Base-by-base conservation (phyloP, 2,113 vertebrate species). In the Coreoperca whiteheadi region DNA sequence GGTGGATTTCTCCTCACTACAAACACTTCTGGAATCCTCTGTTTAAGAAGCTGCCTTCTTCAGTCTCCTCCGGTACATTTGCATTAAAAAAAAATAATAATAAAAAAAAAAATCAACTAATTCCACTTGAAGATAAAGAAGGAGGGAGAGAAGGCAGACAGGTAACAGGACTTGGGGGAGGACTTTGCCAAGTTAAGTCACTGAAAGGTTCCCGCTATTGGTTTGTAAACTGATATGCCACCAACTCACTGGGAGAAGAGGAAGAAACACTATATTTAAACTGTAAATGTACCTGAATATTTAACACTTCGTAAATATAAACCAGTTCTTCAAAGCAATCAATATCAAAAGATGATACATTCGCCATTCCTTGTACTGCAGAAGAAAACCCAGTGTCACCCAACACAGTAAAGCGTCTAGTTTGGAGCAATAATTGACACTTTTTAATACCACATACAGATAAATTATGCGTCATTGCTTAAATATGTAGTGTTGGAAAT, bases 271-370 rank as follows among this genome's bases (percentile, higher is more conserved):
- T 30, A 10, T 65, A 20, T 61, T 39, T 34, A 32, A 43, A 70
- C 73, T 28, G 12, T 21, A 65, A 82, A 80, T 72, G 63, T 18
- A 86, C 83, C 88, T 89, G 86, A 87, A 93, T 81, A 88, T 64
- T 64, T 23, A 85, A 68, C 74, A 73, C 41, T 7, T 72, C 46
- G 53, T 66, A 61, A 57, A 80, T 79, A 69, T 57, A 85, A 87
- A 84, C 65, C 82, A 18, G 60, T 66, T 74, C 41, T 66, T 57
- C 25, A 71, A 77, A 51, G 69, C 70, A 76, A 79, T 79, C 30
- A 8, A 21, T 50, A 68, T n/a, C 48, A 57, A 61, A 83, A n/a
- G 21, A 75, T 56, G 51, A 87, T 85, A 88, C 80, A 85, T 86
- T 88, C 80, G 21, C 70, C 21, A 37, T 65, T 81, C 48, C n/a